Base-by-base conservation (phyloP, 2,888 invertebrate genomes). In the Conistra vaccinii region DNA sequence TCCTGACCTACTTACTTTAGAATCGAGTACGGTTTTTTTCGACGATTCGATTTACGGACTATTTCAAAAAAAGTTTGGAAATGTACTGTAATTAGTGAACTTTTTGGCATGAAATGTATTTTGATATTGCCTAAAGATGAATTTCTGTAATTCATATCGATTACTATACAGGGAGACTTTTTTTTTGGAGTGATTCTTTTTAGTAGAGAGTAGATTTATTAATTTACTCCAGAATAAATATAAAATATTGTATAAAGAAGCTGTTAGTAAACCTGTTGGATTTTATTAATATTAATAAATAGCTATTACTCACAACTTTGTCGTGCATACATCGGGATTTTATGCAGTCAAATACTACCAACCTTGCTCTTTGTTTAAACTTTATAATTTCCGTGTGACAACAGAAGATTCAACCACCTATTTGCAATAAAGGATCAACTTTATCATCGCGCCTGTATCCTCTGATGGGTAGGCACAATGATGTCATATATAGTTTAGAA, bases 1-100 rank as follows among this genome's bases (percentile, higher is more conserved):
- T 81, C 57, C 84, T 73, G 85, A 81, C 69, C 85, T 60, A 81
- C 45, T 85, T 60, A 81, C 45, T 85, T 85, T 71, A 7, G 42
- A 71, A 60, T 48, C 5, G 39, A 63, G 39, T 70, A 45, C 45
- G 23, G 29, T 42, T 85, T 81, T 60, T 80, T 60, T 26, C 58
- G 26, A 69, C 45, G 5, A 26, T 48, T 58, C 53, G 10, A 1
- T 71, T 69, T 58, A 48, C 20, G 26, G 20, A 51, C 26, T n/a
- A 7, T 3, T 48, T 55, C 67, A 53, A 3, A 39, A 83, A 62
- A 39, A 70, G 23, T 67, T 67, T 60, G 29, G 17, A n/a, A 32
- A 17, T 45, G 2, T 17, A n/a, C 17, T 55, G 23, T 58, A n/a
- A 0, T 23, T 26, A 10, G 10, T 53, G 14, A 17, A 48, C 26